Base-by-base conservation (phyloP, 2,888 invertebrate species). In the Anthophora plumipes region DNA sequence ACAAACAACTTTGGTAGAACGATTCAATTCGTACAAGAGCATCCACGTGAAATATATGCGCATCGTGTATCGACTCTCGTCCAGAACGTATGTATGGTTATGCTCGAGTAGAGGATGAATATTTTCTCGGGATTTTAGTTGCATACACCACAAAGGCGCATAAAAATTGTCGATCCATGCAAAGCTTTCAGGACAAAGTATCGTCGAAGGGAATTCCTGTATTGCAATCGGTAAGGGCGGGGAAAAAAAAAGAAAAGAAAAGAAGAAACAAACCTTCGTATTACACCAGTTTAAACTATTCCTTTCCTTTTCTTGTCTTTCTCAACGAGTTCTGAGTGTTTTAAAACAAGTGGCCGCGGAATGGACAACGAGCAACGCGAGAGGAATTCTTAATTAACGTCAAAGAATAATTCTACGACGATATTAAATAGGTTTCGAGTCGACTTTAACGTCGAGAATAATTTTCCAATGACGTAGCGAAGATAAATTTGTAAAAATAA, bases 101-200 rank as follows among this genome's bases (percentile, higher is more conserved):
- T 22, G 17, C 17, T 59, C 22, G n/a, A 9, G 37, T 22, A 48
- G 46, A 52, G 61, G 39, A 14, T 25, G 71, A 61, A 41, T 46
- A 61, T 63, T 70, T 63, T 55, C 20, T n/a, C 39, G 20, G 6
- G 55, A 46, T 20, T 57, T 48, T 7, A 37, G n/a, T 41, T n/a
- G n/a, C 31, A 48, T 12, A 11, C 22, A 11, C 8, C n/a, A 25
- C 7, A 48, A 39, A 57, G 39, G 17, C n/a, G 46, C 5, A 14
- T 43, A 39, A 39, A 61, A 39, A 37, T 61, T 54, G 61, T 59
- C 68, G 37, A 59, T 22, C 20, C 12, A 43, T 20, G n/a, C 11
- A 25, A 37, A 43, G 17, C 9, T 50, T 20, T 64, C 22, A 41
- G 14, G 9, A 1, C 8, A 11, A 54, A 43, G 43, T 20, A 20